Conservation (phyloP, 2,113 vertebrate species). For the Marmota monax region DNA sequence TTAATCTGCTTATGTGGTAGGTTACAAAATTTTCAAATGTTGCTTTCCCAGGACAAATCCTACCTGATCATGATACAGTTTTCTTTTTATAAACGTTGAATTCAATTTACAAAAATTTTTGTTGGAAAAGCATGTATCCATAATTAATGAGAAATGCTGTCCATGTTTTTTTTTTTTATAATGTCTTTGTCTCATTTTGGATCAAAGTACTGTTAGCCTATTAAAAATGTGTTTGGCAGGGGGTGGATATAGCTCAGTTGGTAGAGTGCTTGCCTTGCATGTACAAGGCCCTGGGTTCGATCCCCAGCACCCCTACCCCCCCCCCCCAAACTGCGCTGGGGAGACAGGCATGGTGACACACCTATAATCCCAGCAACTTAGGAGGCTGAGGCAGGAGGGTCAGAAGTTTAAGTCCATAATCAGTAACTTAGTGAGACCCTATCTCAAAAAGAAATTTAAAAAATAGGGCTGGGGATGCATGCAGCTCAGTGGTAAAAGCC, state of each 20-base stretch:
- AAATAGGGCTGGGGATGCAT: no score
- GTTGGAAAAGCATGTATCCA: not conserved
- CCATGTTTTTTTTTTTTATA: not conserved
- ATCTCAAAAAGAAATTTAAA: no score
- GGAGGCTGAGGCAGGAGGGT: no score
- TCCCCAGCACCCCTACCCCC: no score
- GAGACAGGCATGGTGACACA: not conserved
- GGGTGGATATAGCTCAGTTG: no score
- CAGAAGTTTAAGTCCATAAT: no score
- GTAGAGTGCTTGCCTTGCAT: no score
- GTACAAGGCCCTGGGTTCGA: no score
- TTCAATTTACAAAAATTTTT: not conserved
- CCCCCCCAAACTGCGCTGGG: not conserved
- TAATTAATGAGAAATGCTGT: slow-evolving; percentile 8
- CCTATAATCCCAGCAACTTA: no score
- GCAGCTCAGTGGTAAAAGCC: no score
- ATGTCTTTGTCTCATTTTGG: not conserved
- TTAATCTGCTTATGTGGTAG: not conserved
- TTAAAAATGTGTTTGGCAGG: not conserved
- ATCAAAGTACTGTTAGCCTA: not conserved
- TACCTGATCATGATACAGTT: not conserved
- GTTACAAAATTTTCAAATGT: not conserved
- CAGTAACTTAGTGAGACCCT: no score
- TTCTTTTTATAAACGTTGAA: not conserved
- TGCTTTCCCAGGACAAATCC: not conserved